phyloP scores from a whole-genome alignment of 2,113 vertebrate genomes.

The Naja naja region DNA sequence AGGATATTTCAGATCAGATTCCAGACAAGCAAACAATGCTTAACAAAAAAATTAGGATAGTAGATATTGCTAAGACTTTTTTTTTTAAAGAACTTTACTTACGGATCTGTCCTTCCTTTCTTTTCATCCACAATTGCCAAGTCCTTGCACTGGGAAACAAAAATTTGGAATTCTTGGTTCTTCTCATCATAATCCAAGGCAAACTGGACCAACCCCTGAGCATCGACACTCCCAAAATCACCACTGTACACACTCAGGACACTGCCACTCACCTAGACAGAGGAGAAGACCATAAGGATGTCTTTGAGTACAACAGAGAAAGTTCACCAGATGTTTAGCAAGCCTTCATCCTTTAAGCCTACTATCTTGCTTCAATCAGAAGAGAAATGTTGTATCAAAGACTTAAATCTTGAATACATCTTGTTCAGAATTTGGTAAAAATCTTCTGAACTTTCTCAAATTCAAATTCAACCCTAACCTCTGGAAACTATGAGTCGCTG shows the following conservation, averaged over 20 bases:
- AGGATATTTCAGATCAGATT: neutral
- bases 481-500: neutral
- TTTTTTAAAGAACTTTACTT: conserved; percentile 38
- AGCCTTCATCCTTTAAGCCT: neutral
- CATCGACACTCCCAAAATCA: conserved; percentile 69
- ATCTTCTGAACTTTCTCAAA: neutral
- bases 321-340: neutral
- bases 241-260: conserved; percentile 72
- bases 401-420: neutral
- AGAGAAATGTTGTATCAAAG: neutral
- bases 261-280: conserved; percentile 69
- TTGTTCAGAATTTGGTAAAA: neutral
- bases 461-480: neutral
- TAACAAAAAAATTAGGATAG: neutral
- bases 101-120: conserved; percentile 73
- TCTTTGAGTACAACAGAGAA: neutral
- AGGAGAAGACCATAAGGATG: neutral
- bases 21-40: too few species aligned
- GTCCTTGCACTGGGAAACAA: conserved; percentile 68
- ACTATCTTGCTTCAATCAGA: neutral
- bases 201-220: conserved; percentile 69
- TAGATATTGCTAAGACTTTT: neutral
- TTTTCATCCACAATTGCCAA: conserved; percentile 71
- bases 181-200: conserved; percentile 72
- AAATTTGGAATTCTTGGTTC: conserved; percentile 71